phyloP scores from a whole-genome alignment of 2,797 vertebrate genomes.

The Falco novaeseelandiae region DNA sequence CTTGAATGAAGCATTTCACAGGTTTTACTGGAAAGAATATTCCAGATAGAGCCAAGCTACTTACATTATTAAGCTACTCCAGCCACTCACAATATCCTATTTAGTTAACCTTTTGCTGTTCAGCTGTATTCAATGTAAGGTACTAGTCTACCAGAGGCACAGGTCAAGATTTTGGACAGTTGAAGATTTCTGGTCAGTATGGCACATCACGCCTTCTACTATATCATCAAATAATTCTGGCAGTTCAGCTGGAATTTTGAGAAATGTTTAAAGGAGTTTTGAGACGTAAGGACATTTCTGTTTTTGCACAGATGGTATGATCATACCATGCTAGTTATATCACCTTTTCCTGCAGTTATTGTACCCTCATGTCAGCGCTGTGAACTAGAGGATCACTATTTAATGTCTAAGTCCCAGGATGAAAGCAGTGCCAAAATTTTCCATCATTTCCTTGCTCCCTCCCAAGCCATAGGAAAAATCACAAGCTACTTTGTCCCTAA shows the following conservation, averaged over 20 bases:
- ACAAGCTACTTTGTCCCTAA: neutral
- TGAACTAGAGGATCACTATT: neutral
- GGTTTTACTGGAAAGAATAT: neutral
- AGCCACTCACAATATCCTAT: neutral
- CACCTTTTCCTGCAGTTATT: neutral
- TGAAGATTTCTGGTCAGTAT: neutral
- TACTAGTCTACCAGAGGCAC: neutral
- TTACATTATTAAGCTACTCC: neutral
- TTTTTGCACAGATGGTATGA: neutral
- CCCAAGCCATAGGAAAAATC: neutral
- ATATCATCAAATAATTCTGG: neutral
- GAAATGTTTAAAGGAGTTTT: neutral
- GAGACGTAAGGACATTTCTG: neutral
- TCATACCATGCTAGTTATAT: neutral
- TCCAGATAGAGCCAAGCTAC: neutral
- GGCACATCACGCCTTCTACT: neutral
- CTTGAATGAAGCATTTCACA: neutral
- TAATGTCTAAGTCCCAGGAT: neutral
- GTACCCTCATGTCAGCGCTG: neutral
- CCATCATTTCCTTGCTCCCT: neutral
- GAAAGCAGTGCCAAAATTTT: neutral
- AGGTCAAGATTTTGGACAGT: neutral
- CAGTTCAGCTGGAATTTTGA: neutral
- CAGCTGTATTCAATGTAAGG: neutral
- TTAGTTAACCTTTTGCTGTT: neutral